phyloP scores from a whole-genome alignment of 2,888 invertebrate species.

The Drosophila heteroneura region DNA sequence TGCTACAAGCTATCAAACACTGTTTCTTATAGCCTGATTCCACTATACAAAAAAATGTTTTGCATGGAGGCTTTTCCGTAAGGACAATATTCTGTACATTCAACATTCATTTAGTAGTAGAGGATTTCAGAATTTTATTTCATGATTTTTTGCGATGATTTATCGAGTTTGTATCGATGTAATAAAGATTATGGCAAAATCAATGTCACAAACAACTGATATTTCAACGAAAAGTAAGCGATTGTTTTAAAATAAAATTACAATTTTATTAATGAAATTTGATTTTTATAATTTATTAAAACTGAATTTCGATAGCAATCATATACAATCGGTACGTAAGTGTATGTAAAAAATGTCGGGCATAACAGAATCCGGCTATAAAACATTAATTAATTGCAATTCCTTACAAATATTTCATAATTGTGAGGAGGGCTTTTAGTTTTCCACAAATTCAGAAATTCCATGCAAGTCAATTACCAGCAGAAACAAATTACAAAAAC shows the following conservation, averaged over 20 bases:
- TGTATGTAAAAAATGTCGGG: background rate
- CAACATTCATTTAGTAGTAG: background rate
- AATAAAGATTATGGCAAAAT: background rate
- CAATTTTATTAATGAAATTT: background rate
- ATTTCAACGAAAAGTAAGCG: background rate
- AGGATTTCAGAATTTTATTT: background rate
- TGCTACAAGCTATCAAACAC: background rate
- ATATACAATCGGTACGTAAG: too few species aligned
- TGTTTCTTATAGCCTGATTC: background rate
- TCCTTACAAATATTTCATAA: background rate
- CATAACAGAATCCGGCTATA: background rate
- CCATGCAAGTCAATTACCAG: slow-evolving; percentile 28
- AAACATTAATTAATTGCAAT: background rate
- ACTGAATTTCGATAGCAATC: background rate
- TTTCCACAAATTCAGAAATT: slow-evolving; percentile 1
- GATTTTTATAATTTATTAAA: background rate
- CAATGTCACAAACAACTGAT: background rate
- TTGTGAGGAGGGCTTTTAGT: background rate
- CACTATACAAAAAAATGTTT: too few species aligned
- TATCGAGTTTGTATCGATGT: background rate
- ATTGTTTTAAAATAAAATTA: background rate
- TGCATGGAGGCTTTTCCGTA: background rate
- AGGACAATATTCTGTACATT: background rate
- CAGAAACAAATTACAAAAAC: slow-evolving; percentile 16
- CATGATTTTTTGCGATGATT: background rate